These are phyloP conservation scores for Astreopora myriophthalma DNA, from an alignment of 64 coral and sea anemone genomes.

Conservation along the genomic window DNA sequence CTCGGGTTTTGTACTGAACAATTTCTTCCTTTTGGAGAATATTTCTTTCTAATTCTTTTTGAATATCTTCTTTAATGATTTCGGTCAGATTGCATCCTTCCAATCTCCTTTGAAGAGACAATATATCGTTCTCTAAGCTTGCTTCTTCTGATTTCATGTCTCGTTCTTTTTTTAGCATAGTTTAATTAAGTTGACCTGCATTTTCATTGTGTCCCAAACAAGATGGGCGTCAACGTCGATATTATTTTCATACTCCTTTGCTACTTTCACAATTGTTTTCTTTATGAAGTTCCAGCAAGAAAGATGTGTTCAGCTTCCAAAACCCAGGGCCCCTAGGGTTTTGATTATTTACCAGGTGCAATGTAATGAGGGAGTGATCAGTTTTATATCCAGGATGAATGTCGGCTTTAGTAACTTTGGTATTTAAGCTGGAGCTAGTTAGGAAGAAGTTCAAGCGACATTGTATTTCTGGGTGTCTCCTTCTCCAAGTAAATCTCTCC, in stretches of 20 bases:
- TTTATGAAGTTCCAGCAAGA: neutral
- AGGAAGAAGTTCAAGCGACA: slow-evolving; percentile 8
- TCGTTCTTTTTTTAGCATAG: neutral
- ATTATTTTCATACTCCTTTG: neutral
- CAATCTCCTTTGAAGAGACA: neutral
- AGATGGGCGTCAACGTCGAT: neutral
- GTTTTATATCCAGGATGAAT: slow-evolving; percentile 7
- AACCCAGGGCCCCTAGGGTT: neutral
- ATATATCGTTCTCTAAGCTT: neutral
- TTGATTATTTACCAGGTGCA: neutral
- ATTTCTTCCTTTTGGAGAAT: neutral
- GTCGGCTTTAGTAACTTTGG: neutral
- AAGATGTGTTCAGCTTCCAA: slow-evolving; percentile 25
- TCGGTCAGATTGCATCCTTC: neutral
- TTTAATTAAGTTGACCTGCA: neutral
- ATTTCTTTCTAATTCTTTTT: neutral
- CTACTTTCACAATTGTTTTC: neutral
- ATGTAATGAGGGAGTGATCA: neutral
- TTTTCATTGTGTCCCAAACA: neutral
- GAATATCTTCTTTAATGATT: neutral
- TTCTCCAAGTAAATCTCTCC: neutral
- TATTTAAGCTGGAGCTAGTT: neutral
- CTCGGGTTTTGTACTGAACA: neutral
- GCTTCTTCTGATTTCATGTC: neutral
- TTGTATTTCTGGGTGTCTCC: neutral